phyloP scores from a whole-genome alignment of 1,140 invertebrate genomes.

The Eupristina koningsbergeri region DNA sequence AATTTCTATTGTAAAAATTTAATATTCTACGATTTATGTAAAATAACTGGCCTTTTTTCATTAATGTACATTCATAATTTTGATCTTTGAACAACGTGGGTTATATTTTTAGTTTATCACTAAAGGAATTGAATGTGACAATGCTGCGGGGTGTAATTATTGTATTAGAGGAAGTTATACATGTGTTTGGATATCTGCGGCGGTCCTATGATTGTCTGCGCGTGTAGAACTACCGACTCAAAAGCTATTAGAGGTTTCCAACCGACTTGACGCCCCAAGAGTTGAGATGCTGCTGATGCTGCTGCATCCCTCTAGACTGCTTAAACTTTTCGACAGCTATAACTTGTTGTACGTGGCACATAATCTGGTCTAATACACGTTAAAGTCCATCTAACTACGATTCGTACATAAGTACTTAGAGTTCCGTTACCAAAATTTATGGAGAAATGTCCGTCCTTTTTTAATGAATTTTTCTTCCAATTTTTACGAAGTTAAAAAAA shows the following conservation, averaged over 20 bases:
- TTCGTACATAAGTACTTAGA: neutral
- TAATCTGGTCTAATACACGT: slow-evolving; percentile 5
- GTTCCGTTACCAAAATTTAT: neutral
- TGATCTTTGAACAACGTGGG: no score
- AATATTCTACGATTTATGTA: no score
- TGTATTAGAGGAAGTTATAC: neutral
- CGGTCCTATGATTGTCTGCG: slow-evolving; percentile 21
- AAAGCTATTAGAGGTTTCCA: slow-evolving; percentile 70
- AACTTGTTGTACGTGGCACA: slow-evolving; percentile 54
- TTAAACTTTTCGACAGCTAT: slow-evolving; percentile 66
- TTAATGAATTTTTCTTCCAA: no score
- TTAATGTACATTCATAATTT: no score
- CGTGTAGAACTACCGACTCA: slow-evolving; percentile 27
- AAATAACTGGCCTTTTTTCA: no score
- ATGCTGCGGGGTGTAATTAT: slow-evolving; percentile 29
- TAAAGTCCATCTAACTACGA: neutral
- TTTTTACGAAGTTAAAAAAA: no score
- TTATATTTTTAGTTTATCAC: neutral
- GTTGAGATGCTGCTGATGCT: slow-evolving; percentile 53
- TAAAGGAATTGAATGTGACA: neutral
- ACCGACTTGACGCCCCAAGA: slow-evolving; percentile 64
- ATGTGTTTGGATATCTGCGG: slow-evolving; percentile 33
- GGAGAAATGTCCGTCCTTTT: no score
- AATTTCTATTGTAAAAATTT: no score
- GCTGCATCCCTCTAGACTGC: slow-evolving; percentile 67